Base-by-base conservation (phyloP, 2,888 invertebrate species). In the Emmelina monodactyla region DNA sequence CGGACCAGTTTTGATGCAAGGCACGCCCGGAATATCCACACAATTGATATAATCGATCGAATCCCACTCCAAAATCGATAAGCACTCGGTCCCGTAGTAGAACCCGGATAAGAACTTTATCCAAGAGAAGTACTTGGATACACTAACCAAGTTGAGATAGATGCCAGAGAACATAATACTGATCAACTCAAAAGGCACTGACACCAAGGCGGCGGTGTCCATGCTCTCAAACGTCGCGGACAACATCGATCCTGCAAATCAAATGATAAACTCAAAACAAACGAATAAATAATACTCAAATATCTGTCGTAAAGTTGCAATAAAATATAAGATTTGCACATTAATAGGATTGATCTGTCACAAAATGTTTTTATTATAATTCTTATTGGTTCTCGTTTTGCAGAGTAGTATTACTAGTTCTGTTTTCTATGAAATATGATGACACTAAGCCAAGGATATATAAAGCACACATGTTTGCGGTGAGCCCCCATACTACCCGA, bases 201-300 rank as follows among this genome's bases (percentile, higher is more conserved):
- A 84, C 37, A 88, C 71, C 31, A 89, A 68, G 1, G 87, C 84
- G 1, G 88, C 86, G n/a, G 86, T 84, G 39, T 82, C 83, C 44
- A 86, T 75, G 3, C 83, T 84, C 58, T 88, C 85, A 53, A 89
- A 89, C 1, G 86, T 71, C 9, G 88, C 87, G 31, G 89, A 89
- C 37, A 89, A 72, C 37, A 87, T 82, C 33, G 86, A 79, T 19
- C 86, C 85, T 85, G 62, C 16, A 66, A 58, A 43, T 3, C 39
- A n/a, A 41, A 42, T 44, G n/a, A 10, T 4, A 25, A 25, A 10
- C 11, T 25, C 25, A 25, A 25, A 25, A 25, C n/a, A 19, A 6
- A 9, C 19, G 9, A 19, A 9, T 19, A 19, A 6, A n/a, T n/a
- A n/a, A n/a, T n/a, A n/a, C n/a, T n/a, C n/a, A n/a, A n/a, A n/a